These are phyloP conservation scores for Coenobita brevimanus DNA, from an alignment of 1,140 invertebrate species.

Conservation along the genomic window DNA sequence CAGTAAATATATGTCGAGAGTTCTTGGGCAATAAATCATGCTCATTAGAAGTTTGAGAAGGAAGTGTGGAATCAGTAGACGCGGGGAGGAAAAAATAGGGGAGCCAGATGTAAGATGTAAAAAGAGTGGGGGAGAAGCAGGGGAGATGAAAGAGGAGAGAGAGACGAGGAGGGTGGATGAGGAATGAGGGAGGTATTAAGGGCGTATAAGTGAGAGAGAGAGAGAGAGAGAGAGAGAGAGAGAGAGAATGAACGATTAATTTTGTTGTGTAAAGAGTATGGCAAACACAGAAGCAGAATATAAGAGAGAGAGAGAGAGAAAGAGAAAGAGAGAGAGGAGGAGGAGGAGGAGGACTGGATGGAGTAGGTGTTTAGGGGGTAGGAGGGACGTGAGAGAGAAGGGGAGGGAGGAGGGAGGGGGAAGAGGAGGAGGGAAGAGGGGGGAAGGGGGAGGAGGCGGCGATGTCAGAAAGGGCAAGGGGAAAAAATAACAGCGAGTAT, in stretches of 20 bases:
- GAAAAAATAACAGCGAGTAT: conserved; percentile 45
- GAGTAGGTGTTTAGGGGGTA: neutral
- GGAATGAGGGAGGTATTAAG: too few species aligned
- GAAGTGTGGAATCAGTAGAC: too few species aligned
- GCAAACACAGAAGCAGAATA: neutral
- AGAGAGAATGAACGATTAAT: neutral
- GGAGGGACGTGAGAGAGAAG: neutral
- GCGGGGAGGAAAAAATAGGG: neutral
- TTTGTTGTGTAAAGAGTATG: neutral
- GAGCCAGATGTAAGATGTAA: too few species aligned
- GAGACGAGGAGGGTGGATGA: too few species aligned
- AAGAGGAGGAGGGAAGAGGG: neutral
- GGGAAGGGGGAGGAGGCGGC: neutral
- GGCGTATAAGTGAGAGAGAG: neutral
- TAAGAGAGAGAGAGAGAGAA: neutral
- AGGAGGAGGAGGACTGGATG: neutral
- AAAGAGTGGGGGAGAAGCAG: too few species aligned
- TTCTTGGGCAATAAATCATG: too few species aligned
- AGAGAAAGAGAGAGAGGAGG: neutral
- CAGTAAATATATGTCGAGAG: too few species aligned
- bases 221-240: neutral
- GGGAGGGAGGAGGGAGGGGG: neutral
- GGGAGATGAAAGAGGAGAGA: too few species aligned
- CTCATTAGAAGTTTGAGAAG: too few species aligned
- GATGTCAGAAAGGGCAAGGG: neutral